These are phyloP conservation scores for Oreochromis mossambicus DNA, from an alignment of 2,797 vertebrate species.

Conservation along the genomic window DNA sequence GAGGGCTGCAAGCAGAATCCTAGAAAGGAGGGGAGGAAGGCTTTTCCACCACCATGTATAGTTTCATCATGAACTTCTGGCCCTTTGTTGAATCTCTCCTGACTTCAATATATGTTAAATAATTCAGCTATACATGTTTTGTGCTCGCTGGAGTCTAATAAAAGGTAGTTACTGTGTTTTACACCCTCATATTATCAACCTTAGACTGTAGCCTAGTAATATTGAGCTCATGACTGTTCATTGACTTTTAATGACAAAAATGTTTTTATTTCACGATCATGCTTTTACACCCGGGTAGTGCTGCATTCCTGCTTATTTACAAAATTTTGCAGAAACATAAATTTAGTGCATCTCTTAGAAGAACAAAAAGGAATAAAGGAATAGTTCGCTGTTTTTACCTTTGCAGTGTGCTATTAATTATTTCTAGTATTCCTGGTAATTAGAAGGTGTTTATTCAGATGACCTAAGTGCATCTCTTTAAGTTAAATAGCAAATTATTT, in stretches of 20 bases:
- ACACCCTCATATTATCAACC: neutral
- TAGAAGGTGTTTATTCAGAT: neutral
- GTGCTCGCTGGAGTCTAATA: neutral
- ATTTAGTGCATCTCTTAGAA: neutral
- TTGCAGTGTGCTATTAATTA: neutral
- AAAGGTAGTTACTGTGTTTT: neutral
- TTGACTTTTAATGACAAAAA: neutral
- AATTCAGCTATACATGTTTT: neutral
- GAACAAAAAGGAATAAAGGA: neutral
- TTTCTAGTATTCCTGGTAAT: neutral
- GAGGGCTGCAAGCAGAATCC: neutral
- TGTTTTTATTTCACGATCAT: neutral
- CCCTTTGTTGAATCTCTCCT: neutral
- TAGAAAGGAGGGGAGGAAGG: neutral
- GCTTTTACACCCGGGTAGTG: neutral
- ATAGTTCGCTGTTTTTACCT: fast-evolving
- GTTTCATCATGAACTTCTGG: neutral
- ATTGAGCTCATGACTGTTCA: neutral
- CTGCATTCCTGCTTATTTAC: neutral
- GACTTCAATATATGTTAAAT: neutral
- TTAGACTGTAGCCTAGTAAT: neutral
- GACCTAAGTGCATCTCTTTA: neutral
- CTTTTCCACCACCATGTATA: neutral
- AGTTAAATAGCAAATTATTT: neutral
- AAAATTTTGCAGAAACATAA: neutral